Percentiles rank a stretch among this genome's conserved stretches.
Evolutionary conservation across 2,113 vertebrate genomes (phyloP).

Genomic region (Rissa tridactyla): DNA sequence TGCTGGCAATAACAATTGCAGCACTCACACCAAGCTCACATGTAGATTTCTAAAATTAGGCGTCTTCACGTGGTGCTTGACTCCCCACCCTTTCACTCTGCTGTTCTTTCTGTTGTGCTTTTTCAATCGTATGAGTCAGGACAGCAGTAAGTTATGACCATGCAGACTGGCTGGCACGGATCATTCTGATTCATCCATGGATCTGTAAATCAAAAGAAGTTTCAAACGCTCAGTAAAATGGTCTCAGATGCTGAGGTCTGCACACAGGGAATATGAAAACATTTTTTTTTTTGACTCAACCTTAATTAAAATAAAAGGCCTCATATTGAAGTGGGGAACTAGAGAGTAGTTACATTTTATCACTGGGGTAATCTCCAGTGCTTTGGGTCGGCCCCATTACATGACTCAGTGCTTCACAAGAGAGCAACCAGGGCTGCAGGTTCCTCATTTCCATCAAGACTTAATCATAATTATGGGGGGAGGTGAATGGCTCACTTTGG

Average conservation of each 20-base stretch:
- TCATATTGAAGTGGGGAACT: background rate
- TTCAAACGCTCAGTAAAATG: background rate
- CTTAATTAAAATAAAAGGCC: background rate
- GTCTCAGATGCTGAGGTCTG: background rate
- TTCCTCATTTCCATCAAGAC: background rate
- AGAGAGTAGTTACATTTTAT: background rate
- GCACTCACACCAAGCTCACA: background rate
- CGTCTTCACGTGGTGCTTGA: background rate
- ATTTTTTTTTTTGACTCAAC: fast-evolving
- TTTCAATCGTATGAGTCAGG: background rate
- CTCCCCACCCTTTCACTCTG: background rate
- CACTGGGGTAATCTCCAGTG: background rate
- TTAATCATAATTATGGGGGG: background rate
- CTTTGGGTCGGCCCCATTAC: background rate
- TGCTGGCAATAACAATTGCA: background rate
- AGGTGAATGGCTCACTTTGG: background rate
- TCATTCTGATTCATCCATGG: slow-evolving; percentile 6
- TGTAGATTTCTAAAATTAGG: background rate
- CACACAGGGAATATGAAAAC: background rate
- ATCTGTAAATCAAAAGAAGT: slow-evolving; percentile 11
- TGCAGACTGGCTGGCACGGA: background rate
- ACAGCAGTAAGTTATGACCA: background rate
- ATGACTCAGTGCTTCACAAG: background rate
- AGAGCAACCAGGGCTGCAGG: background rate
- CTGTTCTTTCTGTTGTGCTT: background rate